Evolutionary conservation across 2,113 vertebrate species (phyloP), one percentile per base, ranked within the genome.

Genomic region (Halcyon senegalensis): DNA sequence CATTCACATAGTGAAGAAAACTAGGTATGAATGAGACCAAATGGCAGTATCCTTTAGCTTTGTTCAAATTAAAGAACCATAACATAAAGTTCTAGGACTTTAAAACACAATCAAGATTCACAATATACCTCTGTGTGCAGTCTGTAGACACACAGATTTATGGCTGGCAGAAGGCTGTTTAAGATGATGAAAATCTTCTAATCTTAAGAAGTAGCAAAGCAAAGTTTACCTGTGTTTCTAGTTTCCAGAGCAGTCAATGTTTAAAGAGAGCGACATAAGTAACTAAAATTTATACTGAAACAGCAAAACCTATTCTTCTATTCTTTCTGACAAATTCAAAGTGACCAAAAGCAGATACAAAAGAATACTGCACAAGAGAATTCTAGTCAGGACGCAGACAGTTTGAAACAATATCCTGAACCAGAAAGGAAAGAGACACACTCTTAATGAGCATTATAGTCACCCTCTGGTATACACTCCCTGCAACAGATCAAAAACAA

Each of bases 371-470:
- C 21, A 50, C 15, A 62, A 79, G 19, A 88, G 24, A 74, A 67
- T 8, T 76, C 16, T 51, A 79, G 43, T 0, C 55, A 50, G 5
- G 27, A 88, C 1, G 3, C 11, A 53, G 11, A 19, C 16, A 18
- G 30, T 14, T 39, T 66, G 46, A 73, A 72, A 85, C 41, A 87
- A 82, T 16, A 82, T 55, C 37, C 16, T 59, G 67, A 90, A 75
- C 10, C 0, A 1, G 46, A 82, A 75, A 27, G 13, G 35, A 74
- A 73, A 10, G 48, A 84, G 37, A 72, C 0, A 2, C 4, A 28
- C 24, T 55, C 35, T 41, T 67, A 92, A 59, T 27, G 13, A 93
- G n/a, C 14, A 31, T 37, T 50, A 33, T 2, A 84, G 37, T 46
- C 56, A 48, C 28, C 25, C 20, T 30, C 44, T 33, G 37, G 5